These are phyloP conservation scores for Sinelater perroti DNA, from an alignment of 2,888 invertebrate genomes.

Conservation along the genomic window DNA sequence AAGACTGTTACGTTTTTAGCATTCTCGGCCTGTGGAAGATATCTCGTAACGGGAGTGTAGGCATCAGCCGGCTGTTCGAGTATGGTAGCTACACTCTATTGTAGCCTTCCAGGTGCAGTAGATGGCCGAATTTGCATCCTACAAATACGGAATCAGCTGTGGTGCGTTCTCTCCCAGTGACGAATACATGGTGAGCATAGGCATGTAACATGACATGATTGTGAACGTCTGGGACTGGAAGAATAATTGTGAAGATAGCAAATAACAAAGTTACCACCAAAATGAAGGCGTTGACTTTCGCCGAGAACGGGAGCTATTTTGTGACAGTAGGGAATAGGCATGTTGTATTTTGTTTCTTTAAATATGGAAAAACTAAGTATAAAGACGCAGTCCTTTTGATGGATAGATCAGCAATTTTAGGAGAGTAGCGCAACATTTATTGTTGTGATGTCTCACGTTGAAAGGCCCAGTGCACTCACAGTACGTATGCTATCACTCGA, in stretches of 20 bases:
- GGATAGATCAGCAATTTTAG: slow-evolving; percentile 96
- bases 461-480: slow-evolving; percentile 80
- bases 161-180: slow-evolving; percentile 95
- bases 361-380: slow-evolving; percentile 88
- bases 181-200: slow-evolving; percentile 95
- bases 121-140: slow-evolving; percentile 92
- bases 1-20: slow-evolving; percentile 93
- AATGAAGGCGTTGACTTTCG: slow-evolving; percentile 93
- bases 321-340: slow-evolving; percentile 98
- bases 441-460: slow-evolving; percentile 98
- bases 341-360: slow-evolving; percentile 99
- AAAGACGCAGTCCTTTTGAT: slow-evolving; percentile 91
- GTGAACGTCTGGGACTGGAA: slow-evolving; percentile 99
- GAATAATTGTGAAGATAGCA: slow-evolving; percentile 90
- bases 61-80: slow-evolving; percentile 89
- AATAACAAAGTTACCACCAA: slow-evolving; percentile 96
- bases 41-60: slow-evolving; percentile 94
- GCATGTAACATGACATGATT: slow-evolving; percentile 98
- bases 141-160: slow-evolving; percentile 96
- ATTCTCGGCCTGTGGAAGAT: slow-evolving; percentile 92
- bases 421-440: slow-evolving; percentile 96
- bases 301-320: slow-evolving; percentile 95
- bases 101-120: slow-evolving; percentile 70
- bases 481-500: slow-evolving; percentile 92
- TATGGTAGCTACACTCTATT: slow-evolving; percentile 80